Percentiles rank a stretch among this genome's conserved stretches.
These are phyloP conservation scores for Amphiura filiformis DNA, from an alignment of 35 echinoderm and acorn worm species.

Conservation along the genomic window DNA sequence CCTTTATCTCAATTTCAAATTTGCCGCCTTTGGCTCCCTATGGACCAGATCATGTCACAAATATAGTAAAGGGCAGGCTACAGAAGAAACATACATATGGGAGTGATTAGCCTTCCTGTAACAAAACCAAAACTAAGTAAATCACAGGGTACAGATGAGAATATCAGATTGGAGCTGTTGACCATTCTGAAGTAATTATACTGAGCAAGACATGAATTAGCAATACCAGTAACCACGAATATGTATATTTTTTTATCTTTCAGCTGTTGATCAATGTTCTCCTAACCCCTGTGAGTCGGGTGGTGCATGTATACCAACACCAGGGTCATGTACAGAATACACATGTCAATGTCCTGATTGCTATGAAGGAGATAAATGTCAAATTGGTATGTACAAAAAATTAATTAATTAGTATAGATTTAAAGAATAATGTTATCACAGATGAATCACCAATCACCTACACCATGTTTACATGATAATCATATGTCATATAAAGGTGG, in stretches of 20 bases:
- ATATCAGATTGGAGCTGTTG: too few species aligned
- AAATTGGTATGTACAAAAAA: not conserved
- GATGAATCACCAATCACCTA: not conserved
- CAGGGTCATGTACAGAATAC: slow-evolving; percentile 18
- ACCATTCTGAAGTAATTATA: too few species aligned
- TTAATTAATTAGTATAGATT: not conserved
- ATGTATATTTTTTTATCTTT: not conserved
- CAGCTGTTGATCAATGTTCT: slow-evolving; percentile 54
- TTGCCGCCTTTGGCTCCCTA: too few species aligned
- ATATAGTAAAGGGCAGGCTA: too few species aligned
- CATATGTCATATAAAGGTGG: not conserved
- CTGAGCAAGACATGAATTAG: too few species aligned
- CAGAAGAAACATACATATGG: too few species aligned
- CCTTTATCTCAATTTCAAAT: too few species aligned
- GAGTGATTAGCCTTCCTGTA: too few species aligned
- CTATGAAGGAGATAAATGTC: not conserved
- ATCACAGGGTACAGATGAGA: too few species aligned
- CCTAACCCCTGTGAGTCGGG: slow-evolving; percentile 57
- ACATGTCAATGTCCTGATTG: slow-evolving; percentile 22
- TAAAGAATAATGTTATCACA: not conserved
- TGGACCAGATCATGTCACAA: too few species aligned
- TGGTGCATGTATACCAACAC: slow-evolving; percentile 28
- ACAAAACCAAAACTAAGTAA: too few species aligned
- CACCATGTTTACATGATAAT: not conserved
- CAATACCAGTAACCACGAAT: too few species aligned